Conservation (phyloP, 2,797 vertebrate species). For the Manis javanica region DNA sequence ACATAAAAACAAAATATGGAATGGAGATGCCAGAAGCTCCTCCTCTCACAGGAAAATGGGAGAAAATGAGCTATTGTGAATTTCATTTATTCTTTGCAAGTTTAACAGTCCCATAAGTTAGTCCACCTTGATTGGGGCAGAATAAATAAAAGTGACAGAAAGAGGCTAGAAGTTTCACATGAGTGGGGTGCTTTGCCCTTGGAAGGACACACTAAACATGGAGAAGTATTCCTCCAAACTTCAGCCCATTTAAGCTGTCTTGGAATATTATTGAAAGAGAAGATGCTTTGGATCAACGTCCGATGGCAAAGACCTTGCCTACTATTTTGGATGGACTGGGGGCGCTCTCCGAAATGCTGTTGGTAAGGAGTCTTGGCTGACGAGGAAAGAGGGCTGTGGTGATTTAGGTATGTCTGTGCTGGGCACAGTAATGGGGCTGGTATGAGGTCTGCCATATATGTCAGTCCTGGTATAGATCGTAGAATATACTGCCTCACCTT, state of each 20-base stretch:
- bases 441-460: not conserved
- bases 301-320: not conserved
- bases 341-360: not conserved
- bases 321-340: not conserved
- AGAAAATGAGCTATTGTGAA: not conserved
- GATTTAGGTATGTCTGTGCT: not conserved
- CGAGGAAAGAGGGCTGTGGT: too few relatives aligned
- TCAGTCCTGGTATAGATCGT: not conserved
- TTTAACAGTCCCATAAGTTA: not conserved
- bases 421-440: fast-evolving
- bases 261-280: not conserved
- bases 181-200: not conserved
- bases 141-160: not conserved
- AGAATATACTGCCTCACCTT: not conserved
- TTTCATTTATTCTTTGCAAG: not conserved
- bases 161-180: not conserved
- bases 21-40: not conserved
- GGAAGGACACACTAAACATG: not conserved
- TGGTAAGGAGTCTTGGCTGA: not conserved
- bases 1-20: not conserved
- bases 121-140: not conserved
- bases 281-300: not conserved
- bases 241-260: not conserved
- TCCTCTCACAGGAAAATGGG: not conserved
- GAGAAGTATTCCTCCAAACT: not conserved